These are phyloP conservation scores for Scolanthus callimorphus DNA, from an alignment of 92 coral and sea anemone genomes.

Conservation along the genomic window DNA sequence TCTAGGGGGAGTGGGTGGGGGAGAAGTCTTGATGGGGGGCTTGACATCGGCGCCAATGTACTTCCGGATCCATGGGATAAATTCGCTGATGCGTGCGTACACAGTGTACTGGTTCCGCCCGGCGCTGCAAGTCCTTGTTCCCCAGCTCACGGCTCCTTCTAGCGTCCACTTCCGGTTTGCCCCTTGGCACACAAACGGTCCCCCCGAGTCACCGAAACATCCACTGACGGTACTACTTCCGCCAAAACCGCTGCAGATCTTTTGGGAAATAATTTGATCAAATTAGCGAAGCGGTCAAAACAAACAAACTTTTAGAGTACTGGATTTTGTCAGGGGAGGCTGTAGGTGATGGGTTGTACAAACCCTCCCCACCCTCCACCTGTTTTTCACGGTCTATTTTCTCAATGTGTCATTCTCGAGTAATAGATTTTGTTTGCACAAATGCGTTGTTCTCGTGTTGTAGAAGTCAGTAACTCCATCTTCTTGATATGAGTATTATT, in stretches of 20 bases:
- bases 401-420: too few species aligned
- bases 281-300: too few species aligned
- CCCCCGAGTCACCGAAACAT: constrained; percentile 81
- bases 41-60: constrained; percentile 32
- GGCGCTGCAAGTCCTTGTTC: constrained; percentile 72
- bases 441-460: too few species aligned
- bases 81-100: constrained; percentile 68
- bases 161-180: constrained; percentile 33
- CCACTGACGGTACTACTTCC: constrained; percentile 75
- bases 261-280: too few species aligned
- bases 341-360: too few species aligned
- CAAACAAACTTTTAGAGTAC: too few species aligned
- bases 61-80: constrained; percentile 55
- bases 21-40: constrained; percentile 15
- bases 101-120: constrained; percentile 74
- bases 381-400: too few species aligned
- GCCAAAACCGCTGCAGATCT: constrained; percentile 79
- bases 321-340: too few species aligned
- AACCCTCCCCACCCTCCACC: too few species aligned
- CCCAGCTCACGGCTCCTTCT: constrained; percentile 83
- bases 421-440: too few species aligned
- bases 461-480: too few species aligned
- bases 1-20: constrained; percentile 39
- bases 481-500: too few species aligned
- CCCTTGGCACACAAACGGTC: constrained; percentile 66